phyloP scores from a whole-genome alignment of 2,797 vertebrate genomes.

The Pangasius sanitwongsei region DNA sequence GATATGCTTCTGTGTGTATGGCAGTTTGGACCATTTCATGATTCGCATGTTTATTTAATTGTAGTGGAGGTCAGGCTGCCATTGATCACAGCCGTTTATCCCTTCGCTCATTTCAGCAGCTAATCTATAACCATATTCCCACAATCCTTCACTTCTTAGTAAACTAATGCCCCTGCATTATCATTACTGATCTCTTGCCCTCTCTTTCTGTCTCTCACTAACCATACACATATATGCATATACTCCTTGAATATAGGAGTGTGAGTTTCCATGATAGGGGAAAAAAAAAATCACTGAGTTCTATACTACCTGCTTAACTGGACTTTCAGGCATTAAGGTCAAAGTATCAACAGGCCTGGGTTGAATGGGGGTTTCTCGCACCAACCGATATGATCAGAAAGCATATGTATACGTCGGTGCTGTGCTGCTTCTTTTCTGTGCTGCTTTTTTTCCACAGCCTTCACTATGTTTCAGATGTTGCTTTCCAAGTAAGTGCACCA shows the following conservation, averaged over 20 bases:
- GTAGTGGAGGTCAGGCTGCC: constrained; percentile 53
- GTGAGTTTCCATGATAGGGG: neutral
- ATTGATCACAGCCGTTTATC: constrained; percentile 77
- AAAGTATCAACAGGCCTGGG: neutral
- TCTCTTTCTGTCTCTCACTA: constrained; percentile 19
- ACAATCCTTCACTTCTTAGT: constrained; percentile 53
- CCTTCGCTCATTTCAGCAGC: constrained; percentile 74
- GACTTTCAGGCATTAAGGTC: neutral
- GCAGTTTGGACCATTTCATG: constrained; percentile 14
- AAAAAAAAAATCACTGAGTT: neutral
- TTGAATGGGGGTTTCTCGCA: neutral
- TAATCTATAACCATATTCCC: constrained; percentile 73
- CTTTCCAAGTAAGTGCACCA: neutral
- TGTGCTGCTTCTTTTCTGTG: neutral
- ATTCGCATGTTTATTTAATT: constrained; percentile 58
- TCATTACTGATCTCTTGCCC: constrained; percentile 55
- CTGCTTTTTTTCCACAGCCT: neutral
- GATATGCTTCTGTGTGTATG: neutral
- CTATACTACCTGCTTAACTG: neutral
- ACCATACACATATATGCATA: neutral
- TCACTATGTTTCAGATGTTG: neutral
- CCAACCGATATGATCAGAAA: neutral
- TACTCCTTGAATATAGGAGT: neutral
- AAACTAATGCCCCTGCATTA: constrained; percentile 52
- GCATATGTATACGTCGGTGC: neutral